phyloP scores from a whole-genome alignment of 2,113 vertebrate species.

The Spea multiplicata region DNA sequence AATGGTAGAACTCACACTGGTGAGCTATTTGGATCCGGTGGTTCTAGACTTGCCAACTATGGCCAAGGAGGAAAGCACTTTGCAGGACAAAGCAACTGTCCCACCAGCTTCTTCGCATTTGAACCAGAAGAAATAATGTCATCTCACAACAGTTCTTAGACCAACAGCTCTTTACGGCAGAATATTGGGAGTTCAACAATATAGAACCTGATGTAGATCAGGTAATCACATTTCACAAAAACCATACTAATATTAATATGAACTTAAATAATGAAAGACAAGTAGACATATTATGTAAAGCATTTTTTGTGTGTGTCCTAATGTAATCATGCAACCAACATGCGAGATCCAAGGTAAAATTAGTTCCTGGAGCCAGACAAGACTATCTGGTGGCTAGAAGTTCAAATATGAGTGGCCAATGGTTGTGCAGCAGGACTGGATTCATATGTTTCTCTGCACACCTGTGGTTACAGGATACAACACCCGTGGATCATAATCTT shows the following conservation, averaged over 20 bases:
- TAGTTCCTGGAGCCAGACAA: no score
- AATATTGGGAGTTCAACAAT: no score
- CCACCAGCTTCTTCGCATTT: neutral
- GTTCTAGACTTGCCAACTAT: constrained; percentile 99
- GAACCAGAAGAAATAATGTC: neutral
- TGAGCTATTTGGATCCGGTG: constrained; percentile 98
- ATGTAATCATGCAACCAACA: no score
- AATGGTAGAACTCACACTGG: constrained; percentile 99
- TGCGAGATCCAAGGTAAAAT: no score
- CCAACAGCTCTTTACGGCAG: no score
- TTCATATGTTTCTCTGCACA: constrained; percentile 67
- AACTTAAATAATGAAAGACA: no score
- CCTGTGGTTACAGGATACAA: constrained; percentile 71
- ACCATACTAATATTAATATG: no score
- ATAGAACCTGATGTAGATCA: no score
- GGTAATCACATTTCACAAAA: no score
- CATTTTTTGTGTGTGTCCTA: no score
- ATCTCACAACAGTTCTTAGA: neutral
- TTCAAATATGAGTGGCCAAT: constrained; percentile 69
- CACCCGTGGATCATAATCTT: neutral
- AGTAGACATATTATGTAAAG: no score
- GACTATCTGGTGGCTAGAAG: neutral
- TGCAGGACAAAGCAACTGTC: neutral
- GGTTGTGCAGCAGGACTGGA: constrained; percentile 70
- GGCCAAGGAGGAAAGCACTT: constrained; percentile 65